phyloP scores from a whole-genome alignment of 2,113 vertebrate genomes.

The Periophthalmus modestus region DNA sequence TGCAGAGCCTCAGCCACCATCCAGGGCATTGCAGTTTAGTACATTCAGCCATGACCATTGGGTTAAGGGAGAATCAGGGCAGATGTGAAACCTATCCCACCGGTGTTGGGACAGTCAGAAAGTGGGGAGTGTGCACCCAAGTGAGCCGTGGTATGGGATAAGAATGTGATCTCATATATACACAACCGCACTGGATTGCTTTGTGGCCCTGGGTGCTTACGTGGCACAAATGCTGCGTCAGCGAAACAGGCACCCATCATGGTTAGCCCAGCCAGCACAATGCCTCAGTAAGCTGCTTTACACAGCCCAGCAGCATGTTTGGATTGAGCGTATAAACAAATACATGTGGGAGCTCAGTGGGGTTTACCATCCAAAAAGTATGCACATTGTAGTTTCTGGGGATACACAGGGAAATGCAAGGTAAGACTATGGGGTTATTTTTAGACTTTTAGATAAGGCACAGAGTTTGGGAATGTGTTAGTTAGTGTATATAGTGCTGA shows the following conservation, averaged over 20 bases:
- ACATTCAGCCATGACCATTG: constrained; percentile 41
- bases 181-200: constrained; percentile 22
- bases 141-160: constrained; percentile 47
- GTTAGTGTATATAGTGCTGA: background rate
- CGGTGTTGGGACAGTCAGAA: constrained; percentile 50
- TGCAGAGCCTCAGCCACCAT: constrained; percentile 33
- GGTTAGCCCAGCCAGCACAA: constrained; percentile 64
- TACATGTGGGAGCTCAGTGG: constrained; percentile 47
- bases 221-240: constrained; percentile 69
- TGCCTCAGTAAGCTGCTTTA: constrained; percentile 74
- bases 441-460: background rate
- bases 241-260: constrained; percentile 66
- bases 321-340: constrained; percentile 66
- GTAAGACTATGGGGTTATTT: constrained; percentile 17
- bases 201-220: constrained; percentile 59
- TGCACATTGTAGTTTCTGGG: background rate
- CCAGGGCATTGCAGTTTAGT: constrained; percentile 52
- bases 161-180: constrained; percentile 1
- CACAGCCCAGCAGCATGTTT: constrained; percentile 56
- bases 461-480: background rate
- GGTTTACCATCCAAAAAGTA: constrained; percentile 33
- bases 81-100: constrained; percentile 40
- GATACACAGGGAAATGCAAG: background rate
- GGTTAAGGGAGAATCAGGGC: constrained; percentile 35
- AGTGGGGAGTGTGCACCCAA: constrained; percentile 44